phyloP scores from a whole-genome alignment of 2,797 vertebrate species.

The Scarus forsteni region DNA sequence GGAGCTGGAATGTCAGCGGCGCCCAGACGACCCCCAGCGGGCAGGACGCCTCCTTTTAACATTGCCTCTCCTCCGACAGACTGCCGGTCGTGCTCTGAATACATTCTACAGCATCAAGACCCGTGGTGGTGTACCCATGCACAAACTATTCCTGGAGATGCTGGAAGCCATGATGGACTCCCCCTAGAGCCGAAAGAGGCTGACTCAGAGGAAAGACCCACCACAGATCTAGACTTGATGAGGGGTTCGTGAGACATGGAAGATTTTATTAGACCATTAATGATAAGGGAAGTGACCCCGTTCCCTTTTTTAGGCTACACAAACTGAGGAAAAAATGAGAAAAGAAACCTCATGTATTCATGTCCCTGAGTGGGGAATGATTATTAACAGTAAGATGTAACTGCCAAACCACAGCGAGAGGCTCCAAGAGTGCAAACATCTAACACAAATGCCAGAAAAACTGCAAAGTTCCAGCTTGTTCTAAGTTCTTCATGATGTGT shows the following conservation, averaged over 20 bases:
- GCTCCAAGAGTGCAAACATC: slow-evolving; percentile 42
- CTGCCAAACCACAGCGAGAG: slow-evolving; percentile 61
- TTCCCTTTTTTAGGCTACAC: slow-evolving; percentile 39
- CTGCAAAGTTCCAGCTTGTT: slow-evolving; percentile 23
- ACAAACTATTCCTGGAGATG: slow-evolving; percentile 97
- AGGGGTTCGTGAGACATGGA: slow-evolving; percentile 60
- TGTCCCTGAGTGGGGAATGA: slow-evolving; percentile 38
- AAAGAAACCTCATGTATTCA: slow-evolving; percentile 38
- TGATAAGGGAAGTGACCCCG: slow-evolving; percentile 48
- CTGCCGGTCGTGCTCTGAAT: slow-evolving; percentile 91
- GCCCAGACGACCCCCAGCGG: slow-evolving; percentile 83
- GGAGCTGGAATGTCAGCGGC: slow-evolving; percentile 89
- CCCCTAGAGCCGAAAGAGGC: slow-evolving; percentile 71
- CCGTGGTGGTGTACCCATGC: slow-evolving; percentile 94
- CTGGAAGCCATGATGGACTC: slow-evolving; percentile 98
- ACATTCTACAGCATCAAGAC: slow-evolving; percentile 95
- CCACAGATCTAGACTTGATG: slow-evolving; percentile 52
- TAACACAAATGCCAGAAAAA: slow-evolving; percentile 50
- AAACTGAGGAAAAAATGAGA: slow-evolving; percentile 50
- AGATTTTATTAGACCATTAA: slow-evolving; percentile 59
- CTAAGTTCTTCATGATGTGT: slow-evolving; percentile 38
- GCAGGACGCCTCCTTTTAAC: slow-evolving; percentile 93
- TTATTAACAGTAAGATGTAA: slow-evolving; percentile 52
- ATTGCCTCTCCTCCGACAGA: slow-evolving; percentile 92
- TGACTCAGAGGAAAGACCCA: slow-evolving; percentile 39